Conservation (phyloP, 35 echinoderm and acorn worm species). For the Apostichopus parvimensis region DNA sequence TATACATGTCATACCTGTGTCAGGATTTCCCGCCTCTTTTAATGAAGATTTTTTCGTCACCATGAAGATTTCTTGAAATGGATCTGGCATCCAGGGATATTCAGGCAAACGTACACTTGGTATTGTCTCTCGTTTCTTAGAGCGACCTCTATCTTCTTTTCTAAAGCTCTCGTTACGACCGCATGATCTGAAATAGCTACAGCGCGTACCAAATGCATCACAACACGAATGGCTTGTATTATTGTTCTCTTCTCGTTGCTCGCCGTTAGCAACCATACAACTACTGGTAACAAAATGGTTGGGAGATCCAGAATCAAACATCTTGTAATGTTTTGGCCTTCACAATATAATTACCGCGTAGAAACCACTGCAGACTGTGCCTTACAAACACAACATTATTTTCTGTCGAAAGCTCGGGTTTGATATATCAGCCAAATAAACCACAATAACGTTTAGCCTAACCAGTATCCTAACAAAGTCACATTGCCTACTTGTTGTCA, state of each 20-base stretch:
- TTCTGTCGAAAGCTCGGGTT: too few relatives aligned
- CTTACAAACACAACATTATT: too few relatives aligned
- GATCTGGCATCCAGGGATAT: conserved; percentile 79
- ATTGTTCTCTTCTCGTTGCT: not conserved
- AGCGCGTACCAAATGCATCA: conserved; percentile 14
- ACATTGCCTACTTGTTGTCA: not conserved
- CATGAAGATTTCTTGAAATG: conserved; percentile 43
- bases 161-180: not conserved
- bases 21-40: conserved; percentile 11
- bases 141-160: conserved; percentile 33
- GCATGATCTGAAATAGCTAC: conserved; percentile 10
- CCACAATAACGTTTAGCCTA: not conserved
- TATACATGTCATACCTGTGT: conserved; percentile 8
- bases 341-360: not conserved
- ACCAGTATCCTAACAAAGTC: not conserved
- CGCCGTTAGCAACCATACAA: not conserved
- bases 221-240: conserved; percentile 19
- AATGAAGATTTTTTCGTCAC: conserved; percentile 7
- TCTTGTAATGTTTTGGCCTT: not conserved
- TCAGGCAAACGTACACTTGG: conserved; percentile 78
- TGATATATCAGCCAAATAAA: too few relatives aligned
- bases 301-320: not conserved
- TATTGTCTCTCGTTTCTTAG: conserved; percentile 55
- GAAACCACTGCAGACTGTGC: too few relatives aligned
- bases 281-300: not conserved